Conservation (phyloP, 2,113 vertebrate genomes). For the Phoenicopterus ruber region DNA sequence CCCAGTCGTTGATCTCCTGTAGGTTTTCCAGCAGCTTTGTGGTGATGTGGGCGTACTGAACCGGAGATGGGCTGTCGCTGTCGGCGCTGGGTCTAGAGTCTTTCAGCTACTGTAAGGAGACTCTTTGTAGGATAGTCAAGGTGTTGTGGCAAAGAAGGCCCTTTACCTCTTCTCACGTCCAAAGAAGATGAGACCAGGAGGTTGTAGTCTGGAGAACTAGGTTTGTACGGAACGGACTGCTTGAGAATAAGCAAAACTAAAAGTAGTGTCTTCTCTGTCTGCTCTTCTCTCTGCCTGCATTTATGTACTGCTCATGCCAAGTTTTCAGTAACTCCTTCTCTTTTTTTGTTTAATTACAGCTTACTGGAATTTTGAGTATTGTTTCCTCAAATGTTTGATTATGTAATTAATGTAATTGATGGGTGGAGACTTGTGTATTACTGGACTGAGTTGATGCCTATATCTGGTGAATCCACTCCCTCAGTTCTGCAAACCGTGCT, state of each 20-base stretch:
- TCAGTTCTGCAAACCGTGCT: neutral
- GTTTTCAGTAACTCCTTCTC: neutral
- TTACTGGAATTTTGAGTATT: neutral
- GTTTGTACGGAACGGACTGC: neutral
- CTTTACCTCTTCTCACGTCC: too few relatives aligned
- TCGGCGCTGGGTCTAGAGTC: fast-evolving
- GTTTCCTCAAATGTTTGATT: neutral
- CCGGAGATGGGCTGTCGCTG: fast-evolving
- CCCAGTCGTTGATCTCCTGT: fast-evolving
- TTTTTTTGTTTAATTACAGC: neutral
- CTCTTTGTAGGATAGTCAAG: fast-evolving
- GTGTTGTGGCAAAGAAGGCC: fast-evolving
- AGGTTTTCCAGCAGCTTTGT: neutral
- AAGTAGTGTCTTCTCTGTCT: neutral
- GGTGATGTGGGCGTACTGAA: fast-evolving
- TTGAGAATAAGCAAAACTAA: neutral
- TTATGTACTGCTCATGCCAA: neutral
- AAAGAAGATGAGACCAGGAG: neutral
- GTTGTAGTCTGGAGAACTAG: neutral
- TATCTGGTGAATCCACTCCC: neutral
- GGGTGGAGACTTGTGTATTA: neutral
- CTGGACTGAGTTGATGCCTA: neutral
- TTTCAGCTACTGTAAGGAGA: neutral
- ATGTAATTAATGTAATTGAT: fast-evolving
- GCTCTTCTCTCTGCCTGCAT: neutral